Evolutionary conservation across 2,797 vertebrate species (phyloP).

Genomic region (Sebastiscus tertius): DNA sequence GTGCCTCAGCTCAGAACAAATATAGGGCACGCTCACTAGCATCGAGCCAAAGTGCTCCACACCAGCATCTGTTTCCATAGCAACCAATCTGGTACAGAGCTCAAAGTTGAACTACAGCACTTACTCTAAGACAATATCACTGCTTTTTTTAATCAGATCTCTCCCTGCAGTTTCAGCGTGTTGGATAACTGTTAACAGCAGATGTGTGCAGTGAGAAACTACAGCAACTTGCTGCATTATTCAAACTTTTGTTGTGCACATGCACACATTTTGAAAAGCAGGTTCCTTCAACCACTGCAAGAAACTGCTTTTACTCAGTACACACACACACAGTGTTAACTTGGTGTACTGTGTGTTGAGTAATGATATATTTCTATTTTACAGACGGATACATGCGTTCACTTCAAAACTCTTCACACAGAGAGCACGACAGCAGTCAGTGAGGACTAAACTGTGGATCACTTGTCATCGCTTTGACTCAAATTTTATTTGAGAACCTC

Average conservation of each 20-base stretch:
- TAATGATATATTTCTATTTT: not conserved
- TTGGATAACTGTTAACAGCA: slow-evolving; percentile 27
- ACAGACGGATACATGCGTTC: too few relatives aligned
- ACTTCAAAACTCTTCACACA: not conserved
- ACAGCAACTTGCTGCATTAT: slow-evolving; percentile 24
- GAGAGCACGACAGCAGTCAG: not conserved
- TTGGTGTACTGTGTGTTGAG: not conserved
- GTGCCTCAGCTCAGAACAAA: slow-evolving; percentile 74
- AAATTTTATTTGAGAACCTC: not conserved
- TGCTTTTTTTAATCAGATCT: slow-evolving; percentile 34
- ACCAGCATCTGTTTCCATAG: slow-evolving; percentile 73
- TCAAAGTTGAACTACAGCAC: slow-evolving; percentile 67
- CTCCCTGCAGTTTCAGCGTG: slow-evolving; percentile 18
- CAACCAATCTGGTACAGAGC: slow-evolving; percentile 65
- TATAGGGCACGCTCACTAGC: slow-evolving; percentile 65
- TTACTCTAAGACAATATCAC: slow-evolving; percentile 30
- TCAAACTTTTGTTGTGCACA: not conserved
- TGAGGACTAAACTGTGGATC: not conserved
- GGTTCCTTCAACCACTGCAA: not conserved
- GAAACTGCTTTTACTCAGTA: not conserved
- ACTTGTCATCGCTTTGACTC: not conserved
- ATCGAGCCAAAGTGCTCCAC: slow-evolving; percentile 69
- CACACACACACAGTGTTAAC: not conserved
- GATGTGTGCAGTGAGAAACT: slow-evolving; percentile 8
- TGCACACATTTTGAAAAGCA: not conserved